Conservation (phyloP, 2,797 vertebrate genomes). For the Amniataba percoides region DNA sequence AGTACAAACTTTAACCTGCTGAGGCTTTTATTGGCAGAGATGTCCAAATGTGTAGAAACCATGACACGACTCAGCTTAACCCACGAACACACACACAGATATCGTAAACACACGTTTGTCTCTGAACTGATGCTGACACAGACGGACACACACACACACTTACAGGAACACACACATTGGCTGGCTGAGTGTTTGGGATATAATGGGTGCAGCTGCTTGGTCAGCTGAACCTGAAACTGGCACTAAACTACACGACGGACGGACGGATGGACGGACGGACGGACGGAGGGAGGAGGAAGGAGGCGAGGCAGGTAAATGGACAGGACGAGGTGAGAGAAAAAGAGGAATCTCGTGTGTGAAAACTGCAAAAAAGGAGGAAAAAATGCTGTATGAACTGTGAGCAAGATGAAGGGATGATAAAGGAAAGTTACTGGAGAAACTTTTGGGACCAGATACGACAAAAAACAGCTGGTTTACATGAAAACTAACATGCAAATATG, state of each 20-base stretch:
- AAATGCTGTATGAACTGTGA: neutral
- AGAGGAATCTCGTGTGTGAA: neutral
- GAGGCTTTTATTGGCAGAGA: neutral
- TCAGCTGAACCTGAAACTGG: slow-evolving; percentile 83
- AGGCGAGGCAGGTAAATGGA: too few species aligned
- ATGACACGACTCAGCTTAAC: neutral
- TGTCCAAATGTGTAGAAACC: neutral
- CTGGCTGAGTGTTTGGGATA: slow-evolving; percentile 56
- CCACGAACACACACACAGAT: neutral
- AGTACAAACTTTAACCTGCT: neutral
- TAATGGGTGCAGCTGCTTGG: slow-evolving; percentile 71
- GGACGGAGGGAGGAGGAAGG: neutral
- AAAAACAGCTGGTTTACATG: too few species aligned
- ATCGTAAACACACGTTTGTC: neutral
- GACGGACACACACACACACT: slow-evolving; percentile 20
- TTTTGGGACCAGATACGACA: too few species aligned
- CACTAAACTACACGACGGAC: slow-evolving; percentile 65
- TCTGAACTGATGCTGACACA: slow-evolving; percentile 19
- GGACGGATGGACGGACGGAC: slow-evolving; percentile 11
- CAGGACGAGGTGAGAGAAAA: neutral
- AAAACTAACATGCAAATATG: too few species aligned
- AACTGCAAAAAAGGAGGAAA: neutral
- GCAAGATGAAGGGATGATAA: neutral
- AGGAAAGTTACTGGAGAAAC: too few species aligned
- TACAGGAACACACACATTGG: slow-evolving; percentile 21